A percentile compares a stretch with the other conserved stretches of the same genome.
phyloP scores from a whole-genome alignment of 1,140 invertebrate species.

The Aphelinus atriplicis region DNA sequence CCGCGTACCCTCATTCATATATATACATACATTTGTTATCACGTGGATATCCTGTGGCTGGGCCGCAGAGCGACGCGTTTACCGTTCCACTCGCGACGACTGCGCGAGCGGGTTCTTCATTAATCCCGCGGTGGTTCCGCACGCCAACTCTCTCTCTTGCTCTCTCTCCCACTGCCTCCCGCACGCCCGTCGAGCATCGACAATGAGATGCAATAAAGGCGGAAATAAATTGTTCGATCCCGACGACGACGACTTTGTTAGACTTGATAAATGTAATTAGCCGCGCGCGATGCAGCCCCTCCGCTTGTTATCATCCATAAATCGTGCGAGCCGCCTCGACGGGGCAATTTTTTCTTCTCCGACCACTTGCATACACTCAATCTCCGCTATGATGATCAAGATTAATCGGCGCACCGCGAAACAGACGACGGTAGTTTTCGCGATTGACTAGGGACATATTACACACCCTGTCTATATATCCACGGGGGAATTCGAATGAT shows the following conservation, averaged over 20 bases:
- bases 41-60: too few species aligned
- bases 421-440: too few species aligned
- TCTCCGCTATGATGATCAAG: neutral
- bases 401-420: neutral
- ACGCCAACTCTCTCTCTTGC: neutral
- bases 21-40: too few species aligned
- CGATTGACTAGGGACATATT: too few species aligned
- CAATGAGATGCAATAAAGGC: constrained; percentile 13
- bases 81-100: constrained; percentile 20
- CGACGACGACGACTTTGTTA: constrained; percentile 8
- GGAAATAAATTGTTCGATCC: constrained; percentile 1
- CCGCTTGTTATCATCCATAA: neutral
- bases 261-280: constrained; percentile 28
- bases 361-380: neutral
- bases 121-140: neutral
- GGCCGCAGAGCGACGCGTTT: constrained; percentile 7
- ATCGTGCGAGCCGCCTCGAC: neutral
- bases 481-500: too few species aligned
- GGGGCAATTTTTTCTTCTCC: too few species aligned
- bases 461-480: too few species aligned
- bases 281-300: too few species aligned
- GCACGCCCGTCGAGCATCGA: neutral
- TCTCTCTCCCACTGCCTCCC: too few species aligned
- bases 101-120: neutral
- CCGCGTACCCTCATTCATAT: too few species aligned